Conservation (phyloP, 2,797 vertebrate species). For the Echeneis naucrates region DNA sequence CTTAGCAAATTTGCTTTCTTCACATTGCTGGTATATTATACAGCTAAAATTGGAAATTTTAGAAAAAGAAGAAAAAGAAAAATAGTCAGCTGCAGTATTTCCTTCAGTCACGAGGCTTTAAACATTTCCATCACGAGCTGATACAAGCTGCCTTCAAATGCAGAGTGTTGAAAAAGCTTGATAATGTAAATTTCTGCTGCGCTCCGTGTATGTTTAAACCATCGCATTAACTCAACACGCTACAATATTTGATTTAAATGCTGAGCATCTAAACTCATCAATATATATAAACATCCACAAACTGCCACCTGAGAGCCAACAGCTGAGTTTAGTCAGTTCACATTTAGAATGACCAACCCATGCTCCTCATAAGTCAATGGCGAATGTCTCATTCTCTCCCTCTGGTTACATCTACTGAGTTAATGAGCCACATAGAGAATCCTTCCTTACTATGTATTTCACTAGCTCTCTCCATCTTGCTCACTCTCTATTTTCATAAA, state of each 20-base stretch:
- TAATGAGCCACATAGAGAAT: conserved; percentile 70
- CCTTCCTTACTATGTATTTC: conserved; percentile 32
- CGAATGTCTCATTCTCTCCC: conserved; percentile 58
- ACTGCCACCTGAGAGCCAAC: conserved; percentile 15
- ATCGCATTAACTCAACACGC: neutral
- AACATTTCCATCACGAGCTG: neutral
- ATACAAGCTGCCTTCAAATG: neutral
- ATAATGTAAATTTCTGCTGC: neutral
- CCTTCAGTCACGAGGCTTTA: neutral
- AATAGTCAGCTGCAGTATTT: neutral
- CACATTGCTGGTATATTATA: neutral
- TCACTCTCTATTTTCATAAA: conserved; percentile 34
- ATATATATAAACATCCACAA: conserved; percentile 9
- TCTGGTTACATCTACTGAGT: conserved; percentile 70
- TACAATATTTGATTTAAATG: conserved; percentile 6
- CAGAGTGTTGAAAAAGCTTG: neutral
- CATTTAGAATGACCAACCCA: conserved; percentile 14
- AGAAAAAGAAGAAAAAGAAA: no score
- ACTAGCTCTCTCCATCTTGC: conserved; percentile 14
- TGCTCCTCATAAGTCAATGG: conserved; percentile 63
- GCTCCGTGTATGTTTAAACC: neutral
- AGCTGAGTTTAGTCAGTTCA: conserved; percentile 36
- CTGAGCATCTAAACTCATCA: conserved; percentile 10
- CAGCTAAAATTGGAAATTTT: no score
- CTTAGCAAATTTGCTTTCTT: neutral